These are phyloP conservation scores for Geotrypetes seraphini DNA, from an alignment of 2,797 vertebrate species.

Conservation along the genomic window DNA sequence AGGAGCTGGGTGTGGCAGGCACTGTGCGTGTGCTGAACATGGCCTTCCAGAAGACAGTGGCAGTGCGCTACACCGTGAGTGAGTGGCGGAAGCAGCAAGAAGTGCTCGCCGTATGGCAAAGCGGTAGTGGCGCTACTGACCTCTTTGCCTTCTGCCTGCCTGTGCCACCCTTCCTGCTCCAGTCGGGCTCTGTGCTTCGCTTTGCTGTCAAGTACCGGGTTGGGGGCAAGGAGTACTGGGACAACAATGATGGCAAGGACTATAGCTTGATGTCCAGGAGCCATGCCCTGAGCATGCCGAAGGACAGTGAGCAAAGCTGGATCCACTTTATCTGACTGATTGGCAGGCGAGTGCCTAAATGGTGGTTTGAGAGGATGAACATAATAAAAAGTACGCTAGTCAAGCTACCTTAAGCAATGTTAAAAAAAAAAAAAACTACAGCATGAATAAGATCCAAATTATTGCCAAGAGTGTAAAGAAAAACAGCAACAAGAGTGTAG, in stretches of 20 bases:
- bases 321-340: slow-evolving; percentile 86
- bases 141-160: slow-evolving; percentile 76
- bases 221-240: slow-evolving; percentile 67
- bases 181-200: slow-evolving; percentile 67
- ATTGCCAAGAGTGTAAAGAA: too few species aligned
- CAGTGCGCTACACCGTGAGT: slow-evolving; percentile 77
- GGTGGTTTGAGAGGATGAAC: too few species aligned
- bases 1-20: slow-evolving; percentile 76
- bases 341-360: too few species aligned
- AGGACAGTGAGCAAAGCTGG: slow-evolving; percentile 85
- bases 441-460: too few species aligned
- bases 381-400: too few species aligned
- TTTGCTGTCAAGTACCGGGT: slow-evolving; percentile 77
- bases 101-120: slow-evolving; percentile 62
- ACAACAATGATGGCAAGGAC: slow-evolving; percentile 78
- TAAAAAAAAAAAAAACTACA: too few species aligned
- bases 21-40: slow-evolving; percentile 72
- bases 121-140: slow-evolving; percentile 44
- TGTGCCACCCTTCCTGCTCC: slow-evolving; percentile 75
- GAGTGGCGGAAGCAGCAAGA: slow-evolving; percentile 69
- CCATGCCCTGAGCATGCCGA: slow-evolving; percentile 73
- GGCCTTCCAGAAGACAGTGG: slow-evolving; percentile 78
- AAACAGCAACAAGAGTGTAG: too few species aligned
- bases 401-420: too few species aligned
- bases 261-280: slow-evolving; percentile 78